Evolutionary conservation across 2,797 vertebrate genomes (phyloP).

Genomic region (Miichthys miiuy): DNA sequence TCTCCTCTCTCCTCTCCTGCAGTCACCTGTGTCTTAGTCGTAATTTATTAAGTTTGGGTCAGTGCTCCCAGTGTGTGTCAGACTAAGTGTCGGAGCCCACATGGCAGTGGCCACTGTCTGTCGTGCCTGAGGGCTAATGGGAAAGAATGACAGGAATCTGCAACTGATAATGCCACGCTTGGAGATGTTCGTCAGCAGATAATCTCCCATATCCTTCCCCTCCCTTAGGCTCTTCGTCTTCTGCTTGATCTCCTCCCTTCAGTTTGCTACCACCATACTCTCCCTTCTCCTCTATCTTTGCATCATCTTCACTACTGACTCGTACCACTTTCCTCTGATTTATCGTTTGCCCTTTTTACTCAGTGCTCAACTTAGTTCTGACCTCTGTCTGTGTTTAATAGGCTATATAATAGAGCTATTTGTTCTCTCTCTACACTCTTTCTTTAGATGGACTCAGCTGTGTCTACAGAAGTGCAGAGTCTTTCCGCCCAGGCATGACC

Average conservation of each 20-base stretch:
- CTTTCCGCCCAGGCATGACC: background rate
- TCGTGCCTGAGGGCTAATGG: conserved; percentile 77
- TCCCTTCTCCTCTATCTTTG: background rate
- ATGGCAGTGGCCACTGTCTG: conserved; percentile 52
- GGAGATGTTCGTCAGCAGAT: conserved; percentile 83
- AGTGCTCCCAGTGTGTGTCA: conserved; percentile 45
- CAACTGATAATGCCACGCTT: conserved; percentile 77
- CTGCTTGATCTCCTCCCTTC: conserved; percentile 43
- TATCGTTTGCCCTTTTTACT: background rate
- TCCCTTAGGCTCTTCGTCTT: conserved; percentile 63
- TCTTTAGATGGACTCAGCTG: conserved; percentile 44
- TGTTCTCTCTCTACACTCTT: conserved; percentile 26
- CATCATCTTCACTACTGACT: background rate
- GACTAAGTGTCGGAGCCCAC: conserved; percentile 48
- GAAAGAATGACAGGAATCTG: conserved; percentile 86
- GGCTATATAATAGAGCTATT: background rate
- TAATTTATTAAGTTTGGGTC: conserved; percentile 36
- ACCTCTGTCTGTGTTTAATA: background rate
- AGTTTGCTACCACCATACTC: background rate
- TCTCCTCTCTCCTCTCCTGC: background rate
- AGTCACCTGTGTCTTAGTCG: conserved; percentile 47
- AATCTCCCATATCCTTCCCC: conserved; percentile 78
- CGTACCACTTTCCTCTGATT: background rate
- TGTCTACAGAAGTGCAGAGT: background rate
- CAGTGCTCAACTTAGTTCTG: background rate